Conservation (phyloP, 2,888 invertebrate genomes). For the Drosophila mulleri region DNA sequence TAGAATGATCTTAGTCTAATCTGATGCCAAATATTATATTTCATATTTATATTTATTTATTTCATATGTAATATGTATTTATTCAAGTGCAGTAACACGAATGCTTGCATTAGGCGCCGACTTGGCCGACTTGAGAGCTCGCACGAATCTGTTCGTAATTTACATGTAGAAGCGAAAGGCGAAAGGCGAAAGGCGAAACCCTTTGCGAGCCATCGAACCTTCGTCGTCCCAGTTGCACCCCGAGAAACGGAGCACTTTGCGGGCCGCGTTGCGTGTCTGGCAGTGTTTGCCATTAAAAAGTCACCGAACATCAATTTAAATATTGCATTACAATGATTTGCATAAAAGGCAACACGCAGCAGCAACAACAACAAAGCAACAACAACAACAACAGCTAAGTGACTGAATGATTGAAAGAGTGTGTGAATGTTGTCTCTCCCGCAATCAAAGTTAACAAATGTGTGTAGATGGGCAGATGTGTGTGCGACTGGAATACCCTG, state of each 20-base stretch:
- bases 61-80: too few relatives aligned
- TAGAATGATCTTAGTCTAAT: too few relatives aligned
- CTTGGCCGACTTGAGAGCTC: constrained; percentile 23
- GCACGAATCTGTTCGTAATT: constrained; percentile 51
- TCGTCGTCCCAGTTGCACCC: constrained; percentile 26
- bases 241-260: constrained; percentile 39
- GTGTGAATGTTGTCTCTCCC: constrained; percentile 40
- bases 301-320: constrained; percentile 78
- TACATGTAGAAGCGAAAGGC: constrained; percentile 39
- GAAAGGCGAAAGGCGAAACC: constrained; percentile 19
- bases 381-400: neutral
- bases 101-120: constrained; percentile 16
- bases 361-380: constrained; percentile 31
- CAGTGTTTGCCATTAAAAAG: constrained; percentile 68
- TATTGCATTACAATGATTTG: constrained; percentile 80
- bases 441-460: constrained; percentile 58
- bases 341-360: constrained; percentile 68
- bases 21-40: too few relatives aligned
- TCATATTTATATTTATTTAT: too few relatives aligned
- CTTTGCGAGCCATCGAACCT: constrained; percentile 2
- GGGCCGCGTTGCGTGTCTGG: constrained; percentile 57
- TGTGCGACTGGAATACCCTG: constrained; percentile 10
- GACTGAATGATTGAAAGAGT: constrained; percentile 23
- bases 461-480: neutral
- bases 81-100: neutral